Evolutionary conservation across 2,113 vertebrate species (phyloP), one percentile per base, ranked within the genome.

Genomic region (Danionella cerebrum): DNA sequence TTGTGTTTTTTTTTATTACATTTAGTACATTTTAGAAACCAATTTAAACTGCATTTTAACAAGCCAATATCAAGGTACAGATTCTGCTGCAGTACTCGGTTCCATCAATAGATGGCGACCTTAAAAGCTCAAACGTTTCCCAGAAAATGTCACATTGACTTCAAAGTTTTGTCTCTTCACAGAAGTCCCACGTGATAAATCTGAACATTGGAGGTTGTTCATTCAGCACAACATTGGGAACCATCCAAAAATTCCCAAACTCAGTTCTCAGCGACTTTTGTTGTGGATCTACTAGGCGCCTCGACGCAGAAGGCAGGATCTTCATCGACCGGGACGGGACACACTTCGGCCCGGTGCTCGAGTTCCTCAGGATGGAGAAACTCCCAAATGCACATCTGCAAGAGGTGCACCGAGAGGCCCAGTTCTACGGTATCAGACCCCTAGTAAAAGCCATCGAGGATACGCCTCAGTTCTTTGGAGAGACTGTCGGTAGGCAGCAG

Each of bases 321-420:
- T 96, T 98, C 86, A 89, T 98, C 0, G 93, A 98, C 81, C 88
- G 91, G 0, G 84, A 94, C 0, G 91, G 94, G 1, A 86, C 85
- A 0, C 78, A 92, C 66, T 98, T 98, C 12, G 83, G 85, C 5
- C 83, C 88, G 35, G 77, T 98, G 59, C 69, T 98, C 39, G 92
- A 95, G 38, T 98, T 90, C 78, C 86, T 97, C 62, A 88, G 94
- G 9, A 90, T 86, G 0, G 89, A 90, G 7, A 77, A 76, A 21
- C 72, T 93, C 47, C 94, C 95, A 38, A 82, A 74, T 0, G 76
- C 89, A 39, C 78, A 89, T 66, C 25, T 95, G 68, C 79, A 53
- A 4, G 90, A 95, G 0, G 90, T 97, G 45, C 88, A 94, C 75
- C 85, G 77, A 3, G 95, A 98, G 57, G 94, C 96, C 0, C 1